phyloP scores from a whole-genome alignment of 2,888 invertebrate genomes.

The Autographa pulchrina region DNA sequence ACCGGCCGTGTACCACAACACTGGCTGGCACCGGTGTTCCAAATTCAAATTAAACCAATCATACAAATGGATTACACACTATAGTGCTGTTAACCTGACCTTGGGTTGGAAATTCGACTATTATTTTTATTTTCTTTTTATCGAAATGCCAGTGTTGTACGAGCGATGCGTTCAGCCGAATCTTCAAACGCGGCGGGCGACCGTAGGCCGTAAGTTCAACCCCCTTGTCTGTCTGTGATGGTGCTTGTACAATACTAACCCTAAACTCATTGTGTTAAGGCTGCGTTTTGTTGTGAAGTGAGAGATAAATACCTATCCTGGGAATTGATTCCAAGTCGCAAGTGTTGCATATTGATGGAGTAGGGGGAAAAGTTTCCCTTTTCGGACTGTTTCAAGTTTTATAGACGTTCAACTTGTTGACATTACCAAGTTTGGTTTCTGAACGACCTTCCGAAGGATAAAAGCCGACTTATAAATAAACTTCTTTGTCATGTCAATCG shows the following conservation, averaged over 20 bases:
- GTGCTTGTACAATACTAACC: conserved; percentile 63
- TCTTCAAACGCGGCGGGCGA: conserved; percentile 75
- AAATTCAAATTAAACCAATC: conserved; percentile 68
- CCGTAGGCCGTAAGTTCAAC: conserved; percentile 82
- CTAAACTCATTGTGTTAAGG: conserved; percentile 60
- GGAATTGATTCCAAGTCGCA: conserved; percentile 65
- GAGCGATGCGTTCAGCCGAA: conserved; percentile 79
- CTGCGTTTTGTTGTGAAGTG: conserved; percentile 53
- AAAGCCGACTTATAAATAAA: conserved; percentile 61
- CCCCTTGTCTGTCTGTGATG: conserved; percentile 64
- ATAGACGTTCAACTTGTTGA: conserved; percentile 65
- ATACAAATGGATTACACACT: conserved; percentile 74
- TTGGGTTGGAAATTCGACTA: conserved; percentile 62
- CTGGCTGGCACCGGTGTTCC: conserved; percentile 80
- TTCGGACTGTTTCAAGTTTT: conserved; percentile 65
- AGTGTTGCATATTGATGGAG: conserved; percentile 70
- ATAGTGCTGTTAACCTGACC: conserved; percentile 80
- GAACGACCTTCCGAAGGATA: conserved; percentile 66
- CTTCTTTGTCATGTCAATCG: conserved; percentile 55
- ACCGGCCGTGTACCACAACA: conserved; percentile 83
- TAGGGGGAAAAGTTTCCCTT: conserved; percentile 68
- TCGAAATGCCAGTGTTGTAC: conserved; percentile 81
- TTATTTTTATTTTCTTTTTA: conserved; percentile 58
- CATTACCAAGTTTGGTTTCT: conserved; percentile 68
- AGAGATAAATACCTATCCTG: conserved; percentile 42